Conservation (phyloP, 2,888 invertebrate species). For the Conus canariensis region DNA sequence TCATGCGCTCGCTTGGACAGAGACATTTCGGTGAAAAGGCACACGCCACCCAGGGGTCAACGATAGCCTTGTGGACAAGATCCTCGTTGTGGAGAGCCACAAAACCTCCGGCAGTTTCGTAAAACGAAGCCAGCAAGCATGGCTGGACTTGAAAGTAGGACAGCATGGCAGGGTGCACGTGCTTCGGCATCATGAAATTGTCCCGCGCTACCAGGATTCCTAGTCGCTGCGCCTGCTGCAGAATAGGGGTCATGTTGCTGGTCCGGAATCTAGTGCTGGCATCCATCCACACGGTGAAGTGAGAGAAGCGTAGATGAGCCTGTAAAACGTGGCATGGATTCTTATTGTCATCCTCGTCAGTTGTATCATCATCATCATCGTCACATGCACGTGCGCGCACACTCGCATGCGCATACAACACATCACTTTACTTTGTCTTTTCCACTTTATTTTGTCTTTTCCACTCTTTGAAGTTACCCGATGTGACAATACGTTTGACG, state of each 20-base stretch:
- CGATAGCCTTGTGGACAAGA: conserved; percentile 6
- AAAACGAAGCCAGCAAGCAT: conserved; percentile 30
- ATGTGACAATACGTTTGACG: no score
- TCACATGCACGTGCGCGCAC: no score
- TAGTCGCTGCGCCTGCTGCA: background rate
- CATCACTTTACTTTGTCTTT: no score
- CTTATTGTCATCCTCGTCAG: background rate
- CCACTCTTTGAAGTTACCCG: no score
- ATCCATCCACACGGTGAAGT: conserved; percentile 36
- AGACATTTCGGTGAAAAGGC: conserved; percentile 33
- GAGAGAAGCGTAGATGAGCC: conserved; percentile 30
- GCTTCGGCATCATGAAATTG: conserved; percentile 3
- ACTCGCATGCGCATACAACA: no score
- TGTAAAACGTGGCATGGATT: background rate
- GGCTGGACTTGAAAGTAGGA: conserved; percentile 30
- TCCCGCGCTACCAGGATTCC: conserved; percentile 6
- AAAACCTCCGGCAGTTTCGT: conserved; percentile 31
- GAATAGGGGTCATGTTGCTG: background rate
- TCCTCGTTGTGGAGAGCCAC: conserved; percentile 4
- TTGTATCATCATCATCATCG: no score
- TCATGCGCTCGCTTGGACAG: conserved; percentile 3
- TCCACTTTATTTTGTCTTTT: no score
- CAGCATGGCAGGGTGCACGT: conserved; percentile 30
- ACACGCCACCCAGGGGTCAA: conserved; percentile 38
- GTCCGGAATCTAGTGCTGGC: conserved; percentile 10